A percentile compares a stretch with the other conserved stretches of the same genome.
These are phyloP conservation scores for Drosophila macrothrix DNA, from an alignment of 2,888 invertebrate species.

Conservation along the genomic window DNA sequence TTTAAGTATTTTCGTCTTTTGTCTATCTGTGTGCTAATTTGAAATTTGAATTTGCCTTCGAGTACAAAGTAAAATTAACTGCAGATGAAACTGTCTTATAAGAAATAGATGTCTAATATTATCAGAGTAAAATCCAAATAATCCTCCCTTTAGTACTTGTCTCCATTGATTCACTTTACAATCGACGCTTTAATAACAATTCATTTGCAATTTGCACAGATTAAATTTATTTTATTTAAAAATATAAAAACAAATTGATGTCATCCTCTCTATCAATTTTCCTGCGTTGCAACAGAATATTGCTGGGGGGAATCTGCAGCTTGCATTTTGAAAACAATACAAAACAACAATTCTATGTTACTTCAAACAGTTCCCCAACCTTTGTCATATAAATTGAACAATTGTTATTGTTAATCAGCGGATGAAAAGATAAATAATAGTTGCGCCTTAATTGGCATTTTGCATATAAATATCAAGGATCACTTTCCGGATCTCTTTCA, in stretches of 20 bases:
- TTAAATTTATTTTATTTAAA: neutral
- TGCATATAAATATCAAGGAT: too few relatives aligned
- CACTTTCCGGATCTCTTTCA: too few relatives aligned
- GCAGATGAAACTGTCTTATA: neutral
- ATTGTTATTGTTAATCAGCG: too few relatives aligned
- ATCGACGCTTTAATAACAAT: neutral
- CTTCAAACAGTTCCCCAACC: neutral
- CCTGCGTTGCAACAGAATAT: neutral
- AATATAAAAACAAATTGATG: neutral
- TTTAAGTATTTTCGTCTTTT: slow-evolving; percentile 7
- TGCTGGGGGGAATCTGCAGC: neutral
- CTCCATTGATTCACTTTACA: neutral
- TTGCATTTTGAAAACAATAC: neutral
- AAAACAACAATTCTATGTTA: neutral
- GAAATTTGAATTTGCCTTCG: neutral
- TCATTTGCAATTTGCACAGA: neutral
- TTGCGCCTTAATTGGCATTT: too few relatives aligned
- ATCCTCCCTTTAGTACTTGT: neutral
- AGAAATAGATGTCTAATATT: neutral
- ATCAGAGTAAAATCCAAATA: neutral
- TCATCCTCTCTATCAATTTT: neutral
- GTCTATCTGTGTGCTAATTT: neutral
- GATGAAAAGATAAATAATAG: too few relatives aligned
- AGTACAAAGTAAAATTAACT: neutral
- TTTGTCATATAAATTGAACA: neutral